Conservation (phyloP, 37 sponge, comb jelly and placozoan genomes). For the Chondrilla cf. caribensis region DNA sequence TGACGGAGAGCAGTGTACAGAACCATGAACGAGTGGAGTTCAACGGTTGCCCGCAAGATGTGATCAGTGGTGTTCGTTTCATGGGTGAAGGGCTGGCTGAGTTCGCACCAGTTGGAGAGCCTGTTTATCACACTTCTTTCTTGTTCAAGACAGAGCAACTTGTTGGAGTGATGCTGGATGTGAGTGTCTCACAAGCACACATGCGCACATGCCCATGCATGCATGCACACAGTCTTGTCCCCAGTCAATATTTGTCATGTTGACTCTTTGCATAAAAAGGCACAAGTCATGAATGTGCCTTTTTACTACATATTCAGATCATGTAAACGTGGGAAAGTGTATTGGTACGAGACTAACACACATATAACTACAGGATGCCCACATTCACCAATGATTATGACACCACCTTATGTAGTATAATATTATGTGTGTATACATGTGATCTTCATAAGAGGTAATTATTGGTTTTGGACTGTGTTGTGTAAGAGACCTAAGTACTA, state of each 20-base stretch:
- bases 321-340: background rate
- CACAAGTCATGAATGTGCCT: too few relatives aligned
- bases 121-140: background rate
- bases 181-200: conserved; percentile 11
- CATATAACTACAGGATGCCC: too few relatives aligned
- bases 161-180: conserved; percentile 28
- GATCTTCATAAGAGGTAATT: too few relatives aligned
- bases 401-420: too few relatives aligned
- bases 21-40: background rate
- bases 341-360: too few relatives aligned
- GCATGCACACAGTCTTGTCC: background rate
- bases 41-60: conserved; percentile 35
- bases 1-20: background rate
- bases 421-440: too few relatives aligned
- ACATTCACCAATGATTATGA: too few relatives aligned
- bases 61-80: conserved; percentile 52
- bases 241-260: background rate
- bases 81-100: conserved; percentile 51
- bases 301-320: too few relatives aligned
- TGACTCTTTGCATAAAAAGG: too few relatives aligned
- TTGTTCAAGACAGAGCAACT: conserved; percentile 45
- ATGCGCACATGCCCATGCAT: too few relatives aligned
- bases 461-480: too few relatives aligned
- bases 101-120: background rate
- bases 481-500: too few relatives aligned